A percentile compares a stretch with the other conserved stretches of the same genome.
Evolutionary conservation across 2,888 invertebrate species (phyloP).

Genomic region (Carterocephalus palaemon): DNA sequence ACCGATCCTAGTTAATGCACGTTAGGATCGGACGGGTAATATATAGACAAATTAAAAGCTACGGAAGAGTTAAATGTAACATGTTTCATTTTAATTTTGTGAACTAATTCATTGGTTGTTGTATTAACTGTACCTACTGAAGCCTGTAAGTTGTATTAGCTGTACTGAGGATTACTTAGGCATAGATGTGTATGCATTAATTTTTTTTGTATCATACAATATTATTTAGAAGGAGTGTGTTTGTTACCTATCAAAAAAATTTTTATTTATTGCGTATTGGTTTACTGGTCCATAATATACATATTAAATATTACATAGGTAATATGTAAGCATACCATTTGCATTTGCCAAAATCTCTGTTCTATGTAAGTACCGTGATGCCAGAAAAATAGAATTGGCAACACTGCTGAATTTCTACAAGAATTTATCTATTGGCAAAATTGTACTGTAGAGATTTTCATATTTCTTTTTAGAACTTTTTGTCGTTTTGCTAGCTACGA

Average conservation of each 20-base stretch:
- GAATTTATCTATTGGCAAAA: constrained; percentile 23
- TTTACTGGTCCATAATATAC: no score
- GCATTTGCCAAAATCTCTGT: constrained; percentile 14
- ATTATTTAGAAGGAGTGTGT: no score
- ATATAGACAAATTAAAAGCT: not conserved
- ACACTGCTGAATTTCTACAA: constrained; percentile 14
- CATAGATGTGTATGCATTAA: no score
- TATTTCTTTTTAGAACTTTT: constrained; percentile 18
- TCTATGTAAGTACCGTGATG: constrained; percentile 7
- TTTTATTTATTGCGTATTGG: no score
- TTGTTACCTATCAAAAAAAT: no score
- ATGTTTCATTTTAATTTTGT: not conserved
- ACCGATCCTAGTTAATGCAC: constrained; percentile 39
- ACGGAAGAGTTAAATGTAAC: not conserved
- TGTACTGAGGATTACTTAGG: no score
- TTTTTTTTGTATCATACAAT: no score
- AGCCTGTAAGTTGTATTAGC: no score
- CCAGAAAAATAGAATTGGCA: constrained; percentile 23
- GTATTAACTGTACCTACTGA: no score
- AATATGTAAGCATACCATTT: constrained; percentile 5
- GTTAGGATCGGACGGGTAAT: not conserved
- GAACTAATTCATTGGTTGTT: no score
- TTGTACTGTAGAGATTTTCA: constrained; percentile 13
- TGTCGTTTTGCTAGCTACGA: constrained; percentile 9
- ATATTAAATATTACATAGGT: not conserved